Base-by-base conservation (phyloP, 2,888 invertebrate genomes). In the Machimus atricapillus region DNA sequence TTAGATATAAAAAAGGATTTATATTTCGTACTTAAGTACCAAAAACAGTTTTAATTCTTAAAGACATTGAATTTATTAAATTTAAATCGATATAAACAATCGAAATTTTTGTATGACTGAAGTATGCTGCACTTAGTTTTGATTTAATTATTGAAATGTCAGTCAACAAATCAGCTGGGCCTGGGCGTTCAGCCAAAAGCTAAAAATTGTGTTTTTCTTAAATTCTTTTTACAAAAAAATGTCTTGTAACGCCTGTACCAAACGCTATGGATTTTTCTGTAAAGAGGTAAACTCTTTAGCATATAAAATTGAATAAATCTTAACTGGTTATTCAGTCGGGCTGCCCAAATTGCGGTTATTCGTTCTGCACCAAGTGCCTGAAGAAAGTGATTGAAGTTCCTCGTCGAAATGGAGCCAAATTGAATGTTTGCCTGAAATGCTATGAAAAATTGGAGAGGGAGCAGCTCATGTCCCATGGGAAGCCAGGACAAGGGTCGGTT, bases 321-420 rank as follows among this genome's bases (percentile, higher is more conserved):
- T 74, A 66, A 66, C 12, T 9, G 34, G 34, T 86, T 27, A 23
- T 86, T 31, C 93, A 97, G 97, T 94, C 95, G 93, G 97, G 96
- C 27, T 98, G 97, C 91, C 95, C 96, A 73, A 94, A 94, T 90
- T 98, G 97, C 93, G 97, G 97, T 43, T 96, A 96, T 92, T 96
- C 97, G 78, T 97, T 95, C 92, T 98, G 97, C 91, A 94, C 94
- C 88, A 97, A 96, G 92, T 98, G 97, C 91, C 93, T 97, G 79
- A 95, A 95, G 89, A 94, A 96, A 90, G 96, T 96, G 92, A 93
- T 94, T 88, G 94, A 94, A 90, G 92, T 97, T 87, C 94, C 95
- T 12, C 95, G 95, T 90, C 93, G 94, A 6, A 90, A 89, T 14
- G 94, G 94, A 89, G 93, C 93, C 77, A 94, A 95, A 90, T 94